These are phyloP conservation scores for Elanoides forficatus DNA, from an alignment of 2,113 vertebrate species.

Conservation along the genomic window DNA sequence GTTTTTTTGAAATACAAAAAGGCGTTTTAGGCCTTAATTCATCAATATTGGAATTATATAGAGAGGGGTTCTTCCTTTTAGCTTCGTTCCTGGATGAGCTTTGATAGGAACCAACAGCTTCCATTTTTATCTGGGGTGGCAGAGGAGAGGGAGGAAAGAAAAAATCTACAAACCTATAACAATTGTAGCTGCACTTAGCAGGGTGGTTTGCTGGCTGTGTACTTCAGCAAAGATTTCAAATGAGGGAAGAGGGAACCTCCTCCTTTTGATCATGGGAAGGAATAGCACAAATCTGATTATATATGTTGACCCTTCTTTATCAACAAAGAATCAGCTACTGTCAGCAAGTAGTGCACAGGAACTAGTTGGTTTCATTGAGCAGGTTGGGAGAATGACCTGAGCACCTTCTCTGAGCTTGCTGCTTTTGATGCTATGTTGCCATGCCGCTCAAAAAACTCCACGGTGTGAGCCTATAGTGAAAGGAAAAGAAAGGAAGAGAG, in stretches of 20 bases:
- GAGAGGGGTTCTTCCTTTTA: slow-evolving; percentile 25
- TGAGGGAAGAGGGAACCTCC: background rate
- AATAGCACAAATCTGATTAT: slow-evolving; percentile 67
- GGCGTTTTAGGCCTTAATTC: slow-evolving; percentile 25
- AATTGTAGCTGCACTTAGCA: background rate
- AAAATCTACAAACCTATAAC: slow-evolving; percentile 8
- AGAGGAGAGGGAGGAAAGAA: background rate
- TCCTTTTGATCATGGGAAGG: slow-evolving; percentile 58
- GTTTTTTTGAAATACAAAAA: slow-evolving; percentile 51
- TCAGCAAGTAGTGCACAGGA: slow-evolving; percentile 51
- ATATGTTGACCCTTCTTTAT: slow-evolving; percentile 62
- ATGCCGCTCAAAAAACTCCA: background rate
- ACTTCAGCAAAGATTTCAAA: slow-evolving; percentile 60
- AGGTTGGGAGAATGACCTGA: background rate
- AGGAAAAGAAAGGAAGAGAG: background rate
- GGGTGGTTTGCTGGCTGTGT: slow-evolving; percentile 53
- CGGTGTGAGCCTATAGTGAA: background rate
- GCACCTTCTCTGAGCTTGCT: background rate
- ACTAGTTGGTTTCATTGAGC: background rate
- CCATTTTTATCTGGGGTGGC: slow-evolving; percentile 13
- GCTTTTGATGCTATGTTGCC: background rate
- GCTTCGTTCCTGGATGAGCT: slow-evolving; percentile 36
- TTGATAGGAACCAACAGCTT: slow-evolving; percentile 21
- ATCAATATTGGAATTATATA: slow-evolving; percentile 50
- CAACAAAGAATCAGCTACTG: slow-evolving; percentile 56